Percentiles rank a stretch among this genome's conserved stretches.
phyloP scores from a whole-genome alignment of 2,113 vertebrate genomes.

The Eubucco bourcierii region DNA sequence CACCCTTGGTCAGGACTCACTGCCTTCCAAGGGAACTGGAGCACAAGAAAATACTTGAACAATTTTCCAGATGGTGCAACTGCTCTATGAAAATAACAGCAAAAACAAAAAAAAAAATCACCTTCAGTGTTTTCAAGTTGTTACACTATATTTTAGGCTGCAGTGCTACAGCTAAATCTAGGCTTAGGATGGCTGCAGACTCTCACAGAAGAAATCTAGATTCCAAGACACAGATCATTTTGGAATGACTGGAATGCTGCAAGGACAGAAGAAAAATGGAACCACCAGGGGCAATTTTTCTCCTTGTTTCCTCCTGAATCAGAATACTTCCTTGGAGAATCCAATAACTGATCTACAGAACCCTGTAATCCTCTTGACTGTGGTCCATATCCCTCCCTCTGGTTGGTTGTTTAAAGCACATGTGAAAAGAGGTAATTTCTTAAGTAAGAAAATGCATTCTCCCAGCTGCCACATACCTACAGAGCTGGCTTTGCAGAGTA shows the following conservation, averaged over 20 bases:
- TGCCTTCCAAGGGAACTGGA: too few relatives aligned
- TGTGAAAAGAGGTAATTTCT: not conserved
- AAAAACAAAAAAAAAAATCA: too few relatives aligned
- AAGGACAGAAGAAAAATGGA: not conserved
- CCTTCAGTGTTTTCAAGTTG: not conserved
- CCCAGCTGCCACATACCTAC: not conserved
- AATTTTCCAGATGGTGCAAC: too few relatives aligned
- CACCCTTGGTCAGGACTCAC: too few relatives aligned
- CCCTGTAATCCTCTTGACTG: not conserved
- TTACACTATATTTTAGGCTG: not conserved
- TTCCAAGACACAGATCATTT: not conserved
- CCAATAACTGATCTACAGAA: not conserved
- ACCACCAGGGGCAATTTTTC: not conserved
- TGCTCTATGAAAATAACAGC: too few relatives aligned
- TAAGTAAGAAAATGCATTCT: not conserved
- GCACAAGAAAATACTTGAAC: too few relatives aligned
- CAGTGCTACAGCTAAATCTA: not conserved
- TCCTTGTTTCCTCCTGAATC: not conserved
- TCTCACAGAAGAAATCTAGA: too few relatives aligned
- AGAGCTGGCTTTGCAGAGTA: not conserved
- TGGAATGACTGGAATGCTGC: not conserved
- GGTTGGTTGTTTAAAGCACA: slow-evolving; percentile 10
- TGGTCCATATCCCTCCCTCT: not conserved
- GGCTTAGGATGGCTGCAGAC: not conserved
- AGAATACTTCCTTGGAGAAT: slow-evolving; percentile 14